Percentiles rank a stretch among this genome's conserved stretches.
phyloP scores from a whole-genome alignment of 2,797 vertebrate genomes.

The Steatocranus sp. region DNA sequence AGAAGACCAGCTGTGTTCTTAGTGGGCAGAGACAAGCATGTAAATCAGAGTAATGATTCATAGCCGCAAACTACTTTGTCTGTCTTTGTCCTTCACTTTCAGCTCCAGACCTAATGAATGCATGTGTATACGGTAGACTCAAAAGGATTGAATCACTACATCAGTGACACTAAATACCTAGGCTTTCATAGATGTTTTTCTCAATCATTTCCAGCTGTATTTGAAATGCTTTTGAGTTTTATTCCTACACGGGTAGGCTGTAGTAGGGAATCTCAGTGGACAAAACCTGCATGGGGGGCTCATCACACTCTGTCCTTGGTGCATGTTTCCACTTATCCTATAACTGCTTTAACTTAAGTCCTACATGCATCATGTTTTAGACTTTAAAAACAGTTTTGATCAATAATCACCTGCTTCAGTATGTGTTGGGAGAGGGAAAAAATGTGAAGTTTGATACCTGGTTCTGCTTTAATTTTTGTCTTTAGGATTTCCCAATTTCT shows the following conservation, averaged over 20 bases:
- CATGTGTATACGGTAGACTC: slow-evolving; percentile 25
- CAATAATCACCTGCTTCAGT: neutral
- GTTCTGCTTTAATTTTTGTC: neutral
- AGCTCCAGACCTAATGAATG: neutral
- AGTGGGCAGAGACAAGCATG: slow-evolving; percentile 34
- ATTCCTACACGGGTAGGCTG: neutral
- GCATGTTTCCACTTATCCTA: slow-evolving; percentile 43
- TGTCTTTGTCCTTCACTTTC: neutral
- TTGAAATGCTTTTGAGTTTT: slow-evolving; percentile 30
- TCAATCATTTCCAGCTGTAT: slow-evolving; percentile 38
- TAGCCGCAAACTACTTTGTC: neutral
- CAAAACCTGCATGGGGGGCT: slow-evolving; percentile 38
- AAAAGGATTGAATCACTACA: slow-evolving; percentile 27
- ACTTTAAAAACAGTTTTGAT: neutral
- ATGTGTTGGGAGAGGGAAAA: neutral
- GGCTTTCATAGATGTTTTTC: neutral
- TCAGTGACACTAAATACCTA: neutral
- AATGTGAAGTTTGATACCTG: neutral
- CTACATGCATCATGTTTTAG: neutral
- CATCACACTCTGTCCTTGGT: slow-evolving; percentile 18
- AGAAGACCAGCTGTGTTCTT: neutral
- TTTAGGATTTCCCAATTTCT: neutral
- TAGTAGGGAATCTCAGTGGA: neutral
- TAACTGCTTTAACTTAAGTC: neutral
- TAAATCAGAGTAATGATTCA: neutral